Percentiles rank a stretch among this genome's conserved stretches.
Evolutionary conservation across 2,797 vertebrate species (phyloP).

Genomic region (Poeciliopsis presidionis): DNA sequence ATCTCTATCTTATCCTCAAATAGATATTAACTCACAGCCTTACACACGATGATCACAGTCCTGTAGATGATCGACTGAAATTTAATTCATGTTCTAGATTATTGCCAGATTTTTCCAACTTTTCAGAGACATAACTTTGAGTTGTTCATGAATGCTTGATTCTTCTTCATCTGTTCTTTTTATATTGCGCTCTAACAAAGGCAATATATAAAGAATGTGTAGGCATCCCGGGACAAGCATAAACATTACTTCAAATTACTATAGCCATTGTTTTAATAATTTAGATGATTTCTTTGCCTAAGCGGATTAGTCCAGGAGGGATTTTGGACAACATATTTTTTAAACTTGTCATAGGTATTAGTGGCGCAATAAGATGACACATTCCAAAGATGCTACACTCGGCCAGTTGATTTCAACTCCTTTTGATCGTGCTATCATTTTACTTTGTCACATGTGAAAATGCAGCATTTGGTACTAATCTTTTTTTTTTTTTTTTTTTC

Average conservation of each 20-base stretch:
- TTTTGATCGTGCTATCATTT: constrained; percentile 76
- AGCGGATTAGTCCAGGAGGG: neutral
- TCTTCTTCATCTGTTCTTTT: neutral
- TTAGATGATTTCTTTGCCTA: neutral
- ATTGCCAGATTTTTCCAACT: neutral
- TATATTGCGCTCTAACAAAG: neutral
- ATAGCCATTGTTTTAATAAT: neutral
- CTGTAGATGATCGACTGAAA: neutral
- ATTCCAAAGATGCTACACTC: constrained; percentile 23
- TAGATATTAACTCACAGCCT: neutral
- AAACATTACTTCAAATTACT: neutral
- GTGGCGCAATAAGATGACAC: constrained; percentile 29
- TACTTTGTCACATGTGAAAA: constrained; percentile 75
- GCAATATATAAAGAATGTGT: neutral
- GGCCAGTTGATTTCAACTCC: constrained; percentile 71
- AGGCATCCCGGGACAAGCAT: neutral
- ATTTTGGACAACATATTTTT: neutral
- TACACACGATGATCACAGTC: no score
- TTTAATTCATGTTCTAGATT: neutral
- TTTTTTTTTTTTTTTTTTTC: constrained; percentile 77
- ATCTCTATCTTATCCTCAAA: neutral
- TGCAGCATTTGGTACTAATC: constrained; percentile 81
- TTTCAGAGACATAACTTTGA: neutral
- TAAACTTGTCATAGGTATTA: constrained; percentile 8
- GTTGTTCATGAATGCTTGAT: neutral